A percentile compares a stretch with the other conserved stretches of the same genome.
These are phyloP conservation scores for Drosophila kepulauana DNA, from an alignment of 1,140 invertebrate genomes.

Conservation along the genomic window DNA sequence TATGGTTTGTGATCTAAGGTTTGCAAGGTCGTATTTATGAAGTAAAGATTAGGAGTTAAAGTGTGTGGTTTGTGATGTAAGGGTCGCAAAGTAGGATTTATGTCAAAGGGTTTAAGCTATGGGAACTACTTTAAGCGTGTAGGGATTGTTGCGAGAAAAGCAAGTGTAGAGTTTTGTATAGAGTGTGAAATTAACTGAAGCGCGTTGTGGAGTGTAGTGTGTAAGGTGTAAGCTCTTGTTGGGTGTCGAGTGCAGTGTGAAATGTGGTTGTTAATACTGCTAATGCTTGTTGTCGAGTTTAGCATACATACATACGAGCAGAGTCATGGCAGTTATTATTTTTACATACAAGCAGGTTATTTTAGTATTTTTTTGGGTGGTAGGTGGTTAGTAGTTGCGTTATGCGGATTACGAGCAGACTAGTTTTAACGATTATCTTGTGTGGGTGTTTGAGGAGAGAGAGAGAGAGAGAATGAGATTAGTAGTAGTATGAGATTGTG, in stretches of 20 bases:
- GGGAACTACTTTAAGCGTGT: too few species aligned
- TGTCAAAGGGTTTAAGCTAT: too few species aligned
- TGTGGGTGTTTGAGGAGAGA: too few species aligned
- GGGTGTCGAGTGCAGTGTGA: background rate
- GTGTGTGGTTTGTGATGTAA: too few species aligned
- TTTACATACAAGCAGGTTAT: constrained; percentile 11
- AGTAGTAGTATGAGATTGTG: constrained; percentile 8
- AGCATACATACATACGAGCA: constrained; percentile 30
- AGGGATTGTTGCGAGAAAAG: too few species aligned
- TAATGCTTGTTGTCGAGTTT: constrained; percentile 5
- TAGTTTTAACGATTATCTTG: constrained; percentile 7
- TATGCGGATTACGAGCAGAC: constrained; percentile 6
- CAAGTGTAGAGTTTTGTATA: too few species aligned
- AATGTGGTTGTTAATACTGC: background rate
- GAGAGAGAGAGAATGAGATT: background rate
- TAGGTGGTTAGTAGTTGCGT: constrained; percentile 6
- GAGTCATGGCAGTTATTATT: constrained; percentile 12
- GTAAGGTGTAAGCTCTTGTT: background rate
- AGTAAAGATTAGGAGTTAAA: too few species aligned
- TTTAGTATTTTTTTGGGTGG: constrained; percentile 1
- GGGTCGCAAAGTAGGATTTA: too few species aligned
- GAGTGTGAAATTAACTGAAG: too few species aligned
- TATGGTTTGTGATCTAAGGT: too few species aligned
- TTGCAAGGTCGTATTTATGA: too few species aligned
- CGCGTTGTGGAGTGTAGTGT: background rate